Evolutionary conservation across 2,888 invertebrate species (phyloP), one percentile per base, ranked within the genome.

Genomic region (Deroplatys truncata): DNA sequence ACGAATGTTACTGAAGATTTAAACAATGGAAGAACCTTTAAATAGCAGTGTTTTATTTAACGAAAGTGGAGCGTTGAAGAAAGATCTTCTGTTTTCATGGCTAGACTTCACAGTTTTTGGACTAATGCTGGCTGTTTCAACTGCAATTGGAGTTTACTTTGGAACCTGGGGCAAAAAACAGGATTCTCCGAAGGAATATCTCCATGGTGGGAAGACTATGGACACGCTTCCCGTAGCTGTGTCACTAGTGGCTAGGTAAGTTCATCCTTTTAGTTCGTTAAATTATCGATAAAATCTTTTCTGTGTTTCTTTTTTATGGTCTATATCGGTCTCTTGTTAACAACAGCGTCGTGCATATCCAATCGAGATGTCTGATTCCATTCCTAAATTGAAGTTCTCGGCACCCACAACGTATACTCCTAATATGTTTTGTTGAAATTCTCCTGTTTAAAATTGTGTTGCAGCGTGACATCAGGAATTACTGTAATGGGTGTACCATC

Each of bases 141-240:
- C 94, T 9, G 91, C 94, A 4, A 95, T 96, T 89, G 96, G 96
- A 1, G 92, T 96, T 43, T 95, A 95, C 92, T 96, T 95, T 92
- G 96, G 95, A 25, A 95, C 94, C 91, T 94, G 94, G 91, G 93
- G 94, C 88, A 95, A 95, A 90, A 95, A 35, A 72, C 82, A 95
- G 92, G 94, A 95, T 90, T 96, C 96, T 0, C 95, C 96, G 0
- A 93, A 94, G 29, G 97, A 97, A 87, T 97, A 97, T 92, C 93
- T 97, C 84, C 95, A 96, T 93, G 97, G 96, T 35, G 96, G 96
- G 16, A 96, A 96, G 92, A 95, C 95, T 91, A 96, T 97, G 96
- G 95, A 95, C 8, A 95, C 96, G 25, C 94, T 97, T 91, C 97
- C 97, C 0, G 95, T 97, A 90, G 95, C 96, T 0, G 94, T 97